A percentile compares a stretch with the other conserved stretches of the same genome.
phyloP scores from a whole-genome alignment of 2,888 invertebrate genomes.

The Drosophila acutilabella region DNA sequence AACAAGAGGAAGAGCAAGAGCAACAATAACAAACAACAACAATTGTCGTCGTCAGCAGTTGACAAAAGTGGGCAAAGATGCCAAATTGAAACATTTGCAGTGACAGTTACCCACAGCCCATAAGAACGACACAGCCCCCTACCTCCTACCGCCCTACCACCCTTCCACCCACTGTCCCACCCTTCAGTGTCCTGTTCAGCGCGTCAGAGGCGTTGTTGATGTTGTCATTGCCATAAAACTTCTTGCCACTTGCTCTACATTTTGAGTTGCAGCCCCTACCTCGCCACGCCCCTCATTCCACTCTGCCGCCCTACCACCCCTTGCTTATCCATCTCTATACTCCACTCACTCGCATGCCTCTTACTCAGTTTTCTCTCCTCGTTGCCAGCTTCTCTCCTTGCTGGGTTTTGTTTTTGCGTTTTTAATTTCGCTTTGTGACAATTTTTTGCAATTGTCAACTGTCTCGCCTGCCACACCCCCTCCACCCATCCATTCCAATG shows the following conservation, averaged over 20 bases:
- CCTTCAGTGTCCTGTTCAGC: not conserved
- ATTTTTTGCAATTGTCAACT: slow-evolving; percentile 65
- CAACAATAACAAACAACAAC: slow-evolving; percentile 45
- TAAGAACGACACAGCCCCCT: slow-evolving; percentile 27
- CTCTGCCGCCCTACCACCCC: not conserved
- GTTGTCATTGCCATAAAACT: slow-evolving; percentile 76
- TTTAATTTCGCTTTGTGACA: slow-evolving; percentile 77
- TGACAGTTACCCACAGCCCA: slow-evolving; percentile 56
- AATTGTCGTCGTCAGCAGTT: slow-evolving; percentile 64
- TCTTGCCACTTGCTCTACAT: slow-evolving; percentile 79
- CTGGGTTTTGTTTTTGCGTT: slow-evolving; percentile 75
- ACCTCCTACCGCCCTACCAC: not conserved
- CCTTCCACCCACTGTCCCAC: not conserved
- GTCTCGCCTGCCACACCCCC: slow-evolving; percentile 15
- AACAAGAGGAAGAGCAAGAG: slow-evolving; percentile 11
- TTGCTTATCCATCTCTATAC: not conserved
- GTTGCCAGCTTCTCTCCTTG: slow-evolving; percentile 1
- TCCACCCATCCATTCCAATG: not conserved
- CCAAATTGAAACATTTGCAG: slow-evolving; percentile 76
- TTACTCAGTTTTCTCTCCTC: not conserved
- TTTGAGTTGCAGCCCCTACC: slow-evolving; percentile 40
- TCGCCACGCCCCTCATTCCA: not conserved
- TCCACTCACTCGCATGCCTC: not conserved
- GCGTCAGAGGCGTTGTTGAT: slow-evolving; percentile 33
- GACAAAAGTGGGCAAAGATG: slow-evolving; percentile 71